Evolutionary conservation across 2,888 invertebrate species (phyloP), one percentile per base, ranked within the genome.

Genomic region (Caenorhabditis angaria): DNA sequence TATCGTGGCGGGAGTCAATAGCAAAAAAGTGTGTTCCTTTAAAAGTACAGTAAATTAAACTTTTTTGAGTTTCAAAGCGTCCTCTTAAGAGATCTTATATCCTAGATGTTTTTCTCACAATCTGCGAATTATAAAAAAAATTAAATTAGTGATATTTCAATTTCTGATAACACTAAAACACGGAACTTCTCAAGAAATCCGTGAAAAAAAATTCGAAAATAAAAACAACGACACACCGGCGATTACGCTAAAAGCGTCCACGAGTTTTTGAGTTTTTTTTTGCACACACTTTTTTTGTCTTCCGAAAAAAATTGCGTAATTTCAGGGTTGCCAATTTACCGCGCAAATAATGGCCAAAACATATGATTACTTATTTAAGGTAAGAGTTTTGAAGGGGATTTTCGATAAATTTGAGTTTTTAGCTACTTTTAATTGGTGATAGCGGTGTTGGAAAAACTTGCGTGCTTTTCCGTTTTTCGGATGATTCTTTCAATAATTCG

Each of bases 401-500:
- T 10, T 29, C 32, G 3, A 35, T 24, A 28, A 65, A 12, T 28
- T 4, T 14, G 51, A 56, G 12, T 22, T 70, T 81, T 18, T 68
- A 81, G 81, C 70, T 81, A 22, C 61, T 81, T 50, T 73, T 82
- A 3, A 82, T 82, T 50, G 81, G 81, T 10, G 82, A 82, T 66
- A 80, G 79, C 63, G 81, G 81, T 25, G 82, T 82, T 6, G 82
- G 86, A 18, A 86, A 86, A 69, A 91, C 91, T 35, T 91, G 91
- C 84, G 89, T 91, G 67, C 84, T 91, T 53, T 91, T 91, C 85
- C 88, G 91, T 82, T 91, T 91, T 88, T 90, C 90, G 63, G 91
- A 91, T 83, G 90, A 91, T 84, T 90, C 90, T 58, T 91, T 91
- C 88, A 90, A 90, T 82, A 90, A 90, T 61, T 90, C 91, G 48